These are phyloP conservation scores for Lagocephalus sceleratus DNA, from an alignment of 2,797 vertebrate species.

Conservation along the genomic window DNA sequence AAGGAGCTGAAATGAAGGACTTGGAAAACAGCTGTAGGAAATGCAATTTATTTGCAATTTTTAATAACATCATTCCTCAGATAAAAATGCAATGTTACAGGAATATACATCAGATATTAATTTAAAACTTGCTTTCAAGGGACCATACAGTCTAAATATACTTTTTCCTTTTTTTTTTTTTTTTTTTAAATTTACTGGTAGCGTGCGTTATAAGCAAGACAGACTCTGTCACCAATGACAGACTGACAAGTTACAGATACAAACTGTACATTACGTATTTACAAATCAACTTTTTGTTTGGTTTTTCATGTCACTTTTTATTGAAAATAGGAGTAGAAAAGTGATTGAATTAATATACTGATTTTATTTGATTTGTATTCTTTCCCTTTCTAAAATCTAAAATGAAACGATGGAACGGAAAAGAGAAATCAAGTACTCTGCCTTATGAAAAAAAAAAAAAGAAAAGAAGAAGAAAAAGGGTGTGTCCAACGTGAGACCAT, in stretches of 20 bases:
- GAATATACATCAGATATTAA: slow-evolving; percentile 99
- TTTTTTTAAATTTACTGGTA: slow-evolving; percentile 79
- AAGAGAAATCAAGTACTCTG: slow-evolving; percentile 40
- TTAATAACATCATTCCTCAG: slow-evolving; percentile 99
- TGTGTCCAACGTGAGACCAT: slow-evolving; percentile 61
- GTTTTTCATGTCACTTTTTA: slow-evolving; percentile 75
- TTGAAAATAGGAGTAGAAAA: slow-evolving; percentile 86
- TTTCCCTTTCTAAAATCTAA: slow-evolving; percentile 79
- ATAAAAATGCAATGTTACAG: slow-evolving; percentile 99
- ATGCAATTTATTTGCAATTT: slow-evolving; percentile 98
- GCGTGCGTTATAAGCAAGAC: slow-evolving; percentile 93
- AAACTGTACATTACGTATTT: slow-evolving; percentile 97
- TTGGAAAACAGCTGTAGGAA: slow-evolving; percentile 72
- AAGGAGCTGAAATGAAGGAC: background rate
- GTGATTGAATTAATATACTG: slow-evolving; percentile 82
- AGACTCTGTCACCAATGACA: slow-evolving; percentile 90
- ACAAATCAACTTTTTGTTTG: slow-evolving; percentile 85
- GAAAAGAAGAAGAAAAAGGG: slow-evolving; percentile 49
- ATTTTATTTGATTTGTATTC: slow-evolving; percentile 77
- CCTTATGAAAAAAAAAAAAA: slow-evolving; percentile 54
- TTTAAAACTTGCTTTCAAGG: slow-evolving; percentile 89
- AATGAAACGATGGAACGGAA: slow-evolving; percentile 70
- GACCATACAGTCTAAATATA: slow-evolving; percentile 89
- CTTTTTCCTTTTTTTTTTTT: slow-evolving; percentile 83
- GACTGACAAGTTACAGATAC: slow-evolving; percentile 90